Conservation (phyloP, 2,888 invertebrate genomes). For the Heliconius hortense region DNA sequence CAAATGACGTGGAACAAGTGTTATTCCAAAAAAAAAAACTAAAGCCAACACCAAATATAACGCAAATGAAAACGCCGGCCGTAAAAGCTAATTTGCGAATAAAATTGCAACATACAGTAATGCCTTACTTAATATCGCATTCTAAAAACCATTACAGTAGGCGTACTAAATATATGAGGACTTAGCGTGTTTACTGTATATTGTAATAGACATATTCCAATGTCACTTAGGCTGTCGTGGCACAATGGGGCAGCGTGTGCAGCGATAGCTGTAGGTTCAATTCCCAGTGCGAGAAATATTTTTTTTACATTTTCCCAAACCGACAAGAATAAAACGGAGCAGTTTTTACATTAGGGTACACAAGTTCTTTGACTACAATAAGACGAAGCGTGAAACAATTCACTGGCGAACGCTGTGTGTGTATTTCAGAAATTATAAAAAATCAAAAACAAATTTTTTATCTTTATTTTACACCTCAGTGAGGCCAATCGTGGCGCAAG, state of each 20-base stretch:
- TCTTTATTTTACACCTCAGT: no score
- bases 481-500: no score
- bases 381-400: no score
- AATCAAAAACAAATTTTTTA: no score
- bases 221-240: not conserved
- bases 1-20: not conserved
- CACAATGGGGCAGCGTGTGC: not conserved
- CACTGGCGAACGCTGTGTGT: no score
- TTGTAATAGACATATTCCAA: not conserved
- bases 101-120: conserved; percentile 36
- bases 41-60: conserved; percentile 17
- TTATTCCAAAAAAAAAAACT: conserved; percentile 21
- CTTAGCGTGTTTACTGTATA: conserved; percentile 8
- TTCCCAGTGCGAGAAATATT: not conserved
- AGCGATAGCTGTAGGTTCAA: not conserved
- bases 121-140: conserved; percentile 36
- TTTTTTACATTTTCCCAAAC: not conserved
- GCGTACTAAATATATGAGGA: conserved; percentile 15
- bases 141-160: conserved; percentile 31
- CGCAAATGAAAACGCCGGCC: conserved; percentile 28
- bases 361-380: no score
- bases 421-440: no score
- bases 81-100: conserved; percentile 44
- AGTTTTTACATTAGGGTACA: no score
- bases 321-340: no score